Base-by-base conservation (phyloP, 2,888 invertebrate species). In the Cephus runcator region DNA sequence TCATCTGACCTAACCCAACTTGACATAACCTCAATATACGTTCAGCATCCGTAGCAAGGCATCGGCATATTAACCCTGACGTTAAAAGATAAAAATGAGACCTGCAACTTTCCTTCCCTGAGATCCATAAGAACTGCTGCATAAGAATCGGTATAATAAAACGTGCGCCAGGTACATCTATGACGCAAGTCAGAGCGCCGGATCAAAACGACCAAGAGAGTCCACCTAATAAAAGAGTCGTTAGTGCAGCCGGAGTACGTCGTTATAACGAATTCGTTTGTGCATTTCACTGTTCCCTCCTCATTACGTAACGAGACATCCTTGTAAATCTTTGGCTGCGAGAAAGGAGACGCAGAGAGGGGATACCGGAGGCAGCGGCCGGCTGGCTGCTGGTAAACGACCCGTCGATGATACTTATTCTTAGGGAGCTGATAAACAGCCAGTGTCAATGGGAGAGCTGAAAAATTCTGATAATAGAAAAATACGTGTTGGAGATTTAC, bases 211-310 rank as follows among this genome's bases (percentile, higher is more conserved):
- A 71, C 31, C 23, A 15, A 71, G 33, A 31, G 33, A 34, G 71
- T 81, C 78, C 73, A 81, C 79, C 81, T 81, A 82, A 83, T 80
- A 82, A 83, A 81, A 80, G 76, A 75, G 73, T 81, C 82, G 83
- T 82, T 80, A 73, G 80, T 79, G 79, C 81, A 80, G 31, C 81
- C 81, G 81, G 81, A 75, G 73, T 31, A 33, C 75, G 77, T 82
- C 81, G 81, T 82, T 81, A 81, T 80, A 82, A 81, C 75, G 81
- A 81, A 83, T 83, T 78, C 78, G 76, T 80, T 82, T 78, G 79
- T 78, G 71, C 33, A 23, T 79, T 80, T 79, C 81, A 82, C 82
- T 80, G 79, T 75, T 79, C 80, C 77, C 74, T 77, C 69, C 15
- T 73, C 34, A 80, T 81, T 83, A 81, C 83, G 82, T 82, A 83